Percentiles rank a stretch among this genome's conserved stretches.
phyloP scores from a whole-genome alignment of 1,140 invertebrate genomes.

The Drosophila obscura region DNA sequence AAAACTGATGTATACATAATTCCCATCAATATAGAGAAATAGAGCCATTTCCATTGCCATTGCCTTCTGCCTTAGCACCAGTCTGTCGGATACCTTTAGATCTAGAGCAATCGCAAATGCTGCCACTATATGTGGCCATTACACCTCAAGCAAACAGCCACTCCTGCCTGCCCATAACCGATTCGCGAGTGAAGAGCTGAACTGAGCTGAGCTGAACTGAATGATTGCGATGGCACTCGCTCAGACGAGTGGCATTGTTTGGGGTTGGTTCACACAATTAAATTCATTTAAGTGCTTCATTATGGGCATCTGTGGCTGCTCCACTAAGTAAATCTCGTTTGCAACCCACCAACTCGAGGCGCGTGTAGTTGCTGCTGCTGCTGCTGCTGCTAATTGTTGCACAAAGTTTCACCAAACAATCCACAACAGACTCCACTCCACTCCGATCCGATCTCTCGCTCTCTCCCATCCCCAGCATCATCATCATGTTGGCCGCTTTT shows the following conservation, averaged over 20 bases:
- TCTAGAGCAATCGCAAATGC: no score
- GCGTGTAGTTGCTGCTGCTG: neutral
- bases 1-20: no score
- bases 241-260: conserved; percentile 35
- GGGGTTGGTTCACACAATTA: conserved; percentile 74
- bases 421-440: conserved; percentile 26
- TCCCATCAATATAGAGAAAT: no score
- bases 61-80: no score
- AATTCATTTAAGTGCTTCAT: conserved; percentile 83
- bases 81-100: no score
- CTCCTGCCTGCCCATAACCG: neutral
- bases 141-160: no score
- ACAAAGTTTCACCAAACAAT: conserved; percentile 57
- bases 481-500: conserved; percentile 64
- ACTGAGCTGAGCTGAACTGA: neutral
- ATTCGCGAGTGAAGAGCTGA: conserved; percentile 2
- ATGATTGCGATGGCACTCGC: conserved; percentile 54
- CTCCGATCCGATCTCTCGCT: conserved; percentile 1
- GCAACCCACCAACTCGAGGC: conserved; percentile 24
- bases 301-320: conserved; percentile 65
- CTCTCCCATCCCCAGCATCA: neutral
- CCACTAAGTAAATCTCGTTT: conserved; percentile 78
- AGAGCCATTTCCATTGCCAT: no score
- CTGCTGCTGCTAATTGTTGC: conserved; percentile 46
- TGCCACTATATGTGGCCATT: no score